These are phyloP conservation scores for Pipra filicauda DNA, from an alignment of 2,113 vertebrate species.

Conservation along the genomic window DNA sequence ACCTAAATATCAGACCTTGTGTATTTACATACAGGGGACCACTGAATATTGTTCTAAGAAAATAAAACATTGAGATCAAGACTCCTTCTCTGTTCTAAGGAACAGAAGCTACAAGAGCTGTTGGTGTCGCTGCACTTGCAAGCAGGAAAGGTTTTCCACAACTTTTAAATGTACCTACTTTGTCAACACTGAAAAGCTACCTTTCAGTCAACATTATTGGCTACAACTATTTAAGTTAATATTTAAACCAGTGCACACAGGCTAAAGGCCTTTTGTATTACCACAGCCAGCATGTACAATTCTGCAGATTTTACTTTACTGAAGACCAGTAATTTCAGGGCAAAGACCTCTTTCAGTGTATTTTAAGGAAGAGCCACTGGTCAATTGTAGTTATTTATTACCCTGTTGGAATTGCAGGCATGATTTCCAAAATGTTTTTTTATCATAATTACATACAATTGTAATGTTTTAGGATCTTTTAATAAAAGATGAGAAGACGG, in stretches of 20 bases:
- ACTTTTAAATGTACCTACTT: neutral
- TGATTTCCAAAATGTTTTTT: neutral
- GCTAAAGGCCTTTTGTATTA: neutral
- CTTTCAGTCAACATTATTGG: neutral
- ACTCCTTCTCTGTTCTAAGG: neutral
- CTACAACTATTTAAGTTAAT: neutral
- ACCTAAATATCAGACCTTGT: neutral
- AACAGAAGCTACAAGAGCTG: neutral
- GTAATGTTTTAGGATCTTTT: neutral
- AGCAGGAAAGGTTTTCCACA: neutral
- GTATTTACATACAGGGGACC: neutral
- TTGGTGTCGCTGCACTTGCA: neutral
- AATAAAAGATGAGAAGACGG: neutral
- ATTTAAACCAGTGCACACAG: conserved; percentile 5
- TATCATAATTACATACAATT: neutral
- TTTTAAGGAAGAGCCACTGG: neutral
- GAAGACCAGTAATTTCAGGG: neutral
- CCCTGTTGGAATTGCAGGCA: neutral
- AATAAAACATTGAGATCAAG: neutral
- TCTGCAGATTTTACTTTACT: neutral
- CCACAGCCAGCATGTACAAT: neutral
- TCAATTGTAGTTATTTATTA: neutral
- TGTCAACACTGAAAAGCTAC: neutral
- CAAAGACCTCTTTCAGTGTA: neutral
- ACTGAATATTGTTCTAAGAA: neutral